Conservation (phyloP, 2,888 invertebrate genomes). For the Zootermopsis nevadensis region DNA sequence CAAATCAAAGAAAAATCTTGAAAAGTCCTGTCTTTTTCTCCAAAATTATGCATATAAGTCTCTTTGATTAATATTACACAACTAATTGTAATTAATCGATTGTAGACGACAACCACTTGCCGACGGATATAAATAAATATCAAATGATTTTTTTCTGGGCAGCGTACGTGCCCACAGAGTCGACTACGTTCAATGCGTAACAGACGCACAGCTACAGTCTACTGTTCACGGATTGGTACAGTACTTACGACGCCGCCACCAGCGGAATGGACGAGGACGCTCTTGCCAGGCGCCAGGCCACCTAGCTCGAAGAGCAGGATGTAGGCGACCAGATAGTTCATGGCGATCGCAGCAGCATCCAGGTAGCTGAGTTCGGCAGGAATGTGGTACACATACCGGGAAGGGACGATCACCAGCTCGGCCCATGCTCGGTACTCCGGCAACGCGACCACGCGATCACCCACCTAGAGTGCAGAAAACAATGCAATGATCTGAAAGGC, state of each 20-base stretch:
- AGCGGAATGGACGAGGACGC: conserved; percentile 84
- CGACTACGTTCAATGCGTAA: no score
- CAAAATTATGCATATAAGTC: no score
- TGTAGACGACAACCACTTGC: no score
- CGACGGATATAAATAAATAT: no score
- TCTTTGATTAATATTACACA: no score
- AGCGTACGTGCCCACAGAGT: no score
- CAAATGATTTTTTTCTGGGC: no score
- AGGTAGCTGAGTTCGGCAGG: conserved; percentile 80
- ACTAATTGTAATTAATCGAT: no score
- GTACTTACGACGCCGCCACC: conserved; percentile 90
- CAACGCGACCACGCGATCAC: conserved; percentile 84
- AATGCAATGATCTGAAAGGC: no score
- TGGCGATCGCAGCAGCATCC: conserved; percentile 86
- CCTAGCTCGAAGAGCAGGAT: conserved; percentile 87
- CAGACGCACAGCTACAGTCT: no score
- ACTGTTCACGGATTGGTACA: not conserved
- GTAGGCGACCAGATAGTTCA: conserved; percentile 89
- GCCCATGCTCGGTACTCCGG: conserved; percentile 90
- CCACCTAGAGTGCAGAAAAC: conserved; percentile 68
- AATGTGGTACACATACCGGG: conserved; percentile 82
- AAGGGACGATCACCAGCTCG: conserved; percentile 82
- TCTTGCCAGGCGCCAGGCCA: conserved; percentile 81
- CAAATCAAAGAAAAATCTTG: no score
- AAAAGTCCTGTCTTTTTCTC: no score